Evolutionary conservation across 2,113 vertebrate genomes (phyloP), one percentile per base, ranked within the genome.

Genomic region (Glareola pratincola): DNA sequence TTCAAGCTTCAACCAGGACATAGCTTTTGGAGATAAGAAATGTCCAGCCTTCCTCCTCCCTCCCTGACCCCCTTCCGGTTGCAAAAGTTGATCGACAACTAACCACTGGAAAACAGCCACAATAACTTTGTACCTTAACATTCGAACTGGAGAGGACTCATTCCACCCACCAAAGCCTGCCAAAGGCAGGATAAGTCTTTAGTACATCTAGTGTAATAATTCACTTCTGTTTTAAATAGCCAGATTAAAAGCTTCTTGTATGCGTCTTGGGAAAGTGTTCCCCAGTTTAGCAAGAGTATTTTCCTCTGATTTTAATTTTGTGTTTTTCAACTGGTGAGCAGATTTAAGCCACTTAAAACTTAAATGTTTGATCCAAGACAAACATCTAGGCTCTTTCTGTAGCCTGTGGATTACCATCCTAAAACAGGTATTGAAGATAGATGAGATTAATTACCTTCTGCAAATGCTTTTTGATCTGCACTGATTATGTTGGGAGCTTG

Each of bases 11-110:
- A 78, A 27, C 18, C 10, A 34, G 39, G 27, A 53, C 66, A 51
- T 21, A 75, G n/a, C 8, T 77, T 84, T 74, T 37, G 43, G 30
- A 81, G 53, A 64, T 54, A 77, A 92, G 51, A 51, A 91, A 68
- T 0, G 0, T n/a, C 23, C 54, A 64, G 9, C 4, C 36, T 56
- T 84, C 26, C 36, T 86, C 39, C 21, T 75, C 23, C 21, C 15
- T 82, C 47, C 13, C 24, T 53, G 54, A 8, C 24, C 27, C 7
- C 2, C 34, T 74, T 79, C 34, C 34, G 29, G 27, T 21, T 39
- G 29, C 39, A 60, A 47, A 36, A 34, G 14, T 17, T 69, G 36
- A 29, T 68, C 36, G 37, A 51, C 19, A 79, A 3, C 29, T 45
- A 67, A 20, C 36, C 37, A 17, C 39, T 73, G 73, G 32, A 80